Base-by-base conservation (phyloP, 2,113 vertebrate genomes). In the Corythaixoides concolor region DNA sequence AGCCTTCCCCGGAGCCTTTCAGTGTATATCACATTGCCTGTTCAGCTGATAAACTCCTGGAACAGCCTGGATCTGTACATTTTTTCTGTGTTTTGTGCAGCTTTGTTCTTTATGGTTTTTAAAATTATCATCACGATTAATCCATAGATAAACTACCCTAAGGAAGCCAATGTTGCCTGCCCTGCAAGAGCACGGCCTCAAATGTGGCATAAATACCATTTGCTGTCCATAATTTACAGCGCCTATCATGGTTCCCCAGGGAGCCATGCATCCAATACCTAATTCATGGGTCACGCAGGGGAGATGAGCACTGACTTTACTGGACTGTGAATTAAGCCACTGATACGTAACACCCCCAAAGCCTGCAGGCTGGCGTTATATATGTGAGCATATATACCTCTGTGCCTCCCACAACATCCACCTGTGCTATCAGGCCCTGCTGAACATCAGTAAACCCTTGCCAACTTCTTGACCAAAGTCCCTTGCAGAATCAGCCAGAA, bases 41-140 rank as follows among this genome's bases (percentile, higher is more conserved):
- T 87, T 91, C 89, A 64, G 87, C 92, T 87, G 66, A 94, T 60
- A 88, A 95, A 96, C 66, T 78, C 84, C 73, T 95, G n/a, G 21
- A 91, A 95, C 94, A 64, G 56, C 58, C 58, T 79, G 66, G 56
- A 64, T 30, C 16, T 12, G 43, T 68, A 75, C 39, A 70, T 93
- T 94, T 95, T 95, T 89, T 81, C 70, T 93, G 43, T 89, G 56
- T 79, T 95, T 91, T 81, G 80, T 56, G 43, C 81, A 87, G 81
- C 55, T 89, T 22, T 91, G 39, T 69, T 82, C 73, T 85, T 93
- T 72, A 79, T 0, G 6, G 62, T 63, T 81, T 72, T 96, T 89
- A 76, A 93, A 93, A 93, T 53, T 3, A 93, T 60, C 70, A 35
- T 62, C 89, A 81, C 7, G 5, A 89, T 89, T 95, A 94, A 91